Base-by-base conservation (phyloP, 1,140 invertebrate species). In the Ceratosolen fusciceps region DNA sequence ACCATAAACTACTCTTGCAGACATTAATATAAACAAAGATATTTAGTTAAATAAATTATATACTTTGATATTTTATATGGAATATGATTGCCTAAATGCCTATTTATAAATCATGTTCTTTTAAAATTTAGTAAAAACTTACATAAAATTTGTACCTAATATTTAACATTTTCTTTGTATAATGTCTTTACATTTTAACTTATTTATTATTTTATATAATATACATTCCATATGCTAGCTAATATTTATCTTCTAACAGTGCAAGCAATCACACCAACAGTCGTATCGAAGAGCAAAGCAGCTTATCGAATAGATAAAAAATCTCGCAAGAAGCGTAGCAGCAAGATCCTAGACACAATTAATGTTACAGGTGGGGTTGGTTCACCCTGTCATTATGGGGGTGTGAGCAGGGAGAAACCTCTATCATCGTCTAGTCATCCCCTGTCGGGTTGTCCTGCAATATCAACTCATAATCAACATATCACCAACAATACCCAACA, bases 341-440 rank as follows among this genome's bases (percentile, higher is more conserved):
- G 54, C 78, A 85, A 85, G 81, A 67, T 85, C 82, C 83, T 88
- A 85, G 87, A 88, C 83, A 83, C 68, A 67, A 77, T 89, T 86
- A 85, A 88, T 91, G 90, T 92, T 92, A 83, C 92, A 92, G 92
- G 92, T 92, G 92, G 91, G 84, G 89, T 92, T 85, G 90, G 90
- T 84, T 92, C 92, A 83, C 91, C 91, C 83, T 90, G 92, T 86
- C 90, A 90, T 83, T 91, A 90, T 81, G 86, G 88, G 54, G 86
- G 86, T 80, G 84, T 90, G 76, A 89, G 86, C 83, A 91, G 90
- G 87, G 89, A 89, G 79, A 88, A 89, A 84, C 84, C 89, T 82
- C 82, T 90, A 83, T 87, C 90, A 83, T 93, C 91, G 90, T 89
- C 90, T 88, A 90, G 88, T 88, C 91, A 91, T 90, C 90, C 90